Base-by-base conservation (phyloP, 2,888 invertebrate species). In the Anthoptus insignis region DNA sequence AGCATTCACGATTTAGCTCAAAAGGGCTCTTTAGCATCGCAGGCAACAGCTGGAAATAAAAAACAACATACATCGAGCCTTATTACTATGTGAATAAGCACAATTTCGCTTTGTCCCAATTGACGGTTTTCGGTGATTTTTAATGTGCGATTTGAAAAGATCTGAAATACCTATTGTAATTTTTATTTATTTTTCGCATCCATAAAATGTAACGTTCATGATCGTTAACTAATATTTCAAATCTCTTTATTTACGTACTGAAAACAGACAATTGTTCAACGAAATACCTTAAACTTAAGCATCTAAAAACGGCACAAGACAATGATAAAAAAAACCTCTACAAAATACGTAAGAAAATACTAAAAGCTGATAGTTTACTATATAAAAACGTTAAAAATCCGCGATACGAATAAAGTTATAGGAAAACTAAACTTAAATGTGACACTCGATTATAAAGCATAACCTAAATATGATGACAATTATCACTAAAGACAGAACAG, bases 1-100 rank as follows among this genome's bases (percentile, higher is more conserved):
- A 93, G 93, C 93, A 92, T 92, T 93, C 92, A 92, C 91, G 90
- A 88, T 92, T 90, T 93, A 93, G 91, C 91, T 92, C 92, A 93
- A 92, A 93, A 91, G 89, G 92, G 89, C 87, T 92, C 87, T 90
- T 89, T 92, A 92, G 92, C 92, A 91, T 92, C 90, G 91, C 93
- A 92, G 93, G 92, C 93, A 91, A 91, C 91, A 87, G 91, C 93
- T 93, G 93, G 90, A 92, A 93, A 93, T 93, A 93, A 93, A 89
- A 92, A 93, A 93, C 91, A 93, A 92, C 91, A 93, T 90, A 93
- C 89, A 92, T 91, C 91, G 92, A 90, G 92, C 91, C 92, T 91
- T 91, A 90, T 84, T 91, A 91, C 87, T 88, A 82, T 86, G 82
- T 84, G 86, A 81, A 79, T 77, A 88, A 86, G 89, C 89, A 87